phyloP scores from a whole-genome alignment of 2,888 invertebrate species.

The Synanthedon vespiformis region DNA sequence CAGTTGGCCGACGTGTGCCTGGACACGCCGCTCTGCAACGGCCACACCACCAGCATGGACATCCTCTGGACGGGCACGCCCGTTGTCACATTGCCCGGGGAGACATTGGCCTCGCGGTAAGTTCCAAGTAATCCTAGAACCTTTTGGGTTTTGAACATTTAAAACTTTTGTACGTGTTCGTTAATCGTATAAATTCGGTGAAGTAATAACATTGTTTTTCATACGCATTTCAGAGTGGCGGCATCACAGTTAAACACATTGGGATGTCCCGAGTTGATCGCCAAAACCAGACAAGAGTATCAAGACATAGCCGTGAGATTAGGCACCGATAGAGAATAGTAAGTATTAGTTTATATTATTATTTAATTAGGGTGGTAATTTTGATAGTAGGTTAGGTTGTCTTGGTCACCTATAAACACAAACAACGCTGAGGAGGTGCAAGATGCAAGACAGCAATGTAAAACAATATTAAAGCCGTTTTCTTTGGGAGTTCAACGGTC shows the following conservation, averaged over 20 bases:
- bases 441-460: too few relatives aligned
- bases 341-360: slow-evolving; percentile 52
- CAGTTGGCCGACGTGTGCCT: slow-evolving; percentile 98
- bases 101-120: slow-evolving; percentile 80
- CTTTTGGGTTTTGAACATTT: too few relatives aligned
- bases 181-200: too few relatives aligned
- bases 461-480: too few relatives aligned
- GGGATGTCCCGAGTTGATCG: slow-evolving; percentile 96
- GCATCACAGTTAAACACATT: slow-evolving; percentile 96
- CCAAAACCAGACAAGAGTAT: slow-evolving; percentile 91
- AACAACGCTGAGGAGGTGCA: neutral
- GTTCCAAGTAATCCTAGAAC: neutral
- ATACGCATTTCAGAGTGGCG: slow-evolving; percentile 80
- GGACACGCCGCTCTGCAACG: slow-evolving; percentile 99
- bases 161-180: too few relatives aligned
- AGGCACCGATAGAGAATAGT: slow-evolving; percentile 96
- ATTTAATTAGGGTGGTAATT: neutral
- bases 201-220: too few relatives aligned
- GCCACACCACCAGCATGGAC: slow-evolving; percentile 99
- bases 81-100: slow-evolving; percentile 94
- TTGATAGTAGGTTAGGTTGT: neutral
- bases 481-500: too few relatives aligned
- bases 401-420: too few relatives aligned
- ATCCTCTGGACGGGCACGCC: slow-evolving; percentile 99
- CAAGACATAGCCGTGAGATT: slow-evolving; percentile 95